Percentiles rank a stretch among this genome's conserved stretches.
Evolutionary conservation across 2,888 invertebrate genomes (phyloP).

Genomic region (Cryptus armator): DNA sequence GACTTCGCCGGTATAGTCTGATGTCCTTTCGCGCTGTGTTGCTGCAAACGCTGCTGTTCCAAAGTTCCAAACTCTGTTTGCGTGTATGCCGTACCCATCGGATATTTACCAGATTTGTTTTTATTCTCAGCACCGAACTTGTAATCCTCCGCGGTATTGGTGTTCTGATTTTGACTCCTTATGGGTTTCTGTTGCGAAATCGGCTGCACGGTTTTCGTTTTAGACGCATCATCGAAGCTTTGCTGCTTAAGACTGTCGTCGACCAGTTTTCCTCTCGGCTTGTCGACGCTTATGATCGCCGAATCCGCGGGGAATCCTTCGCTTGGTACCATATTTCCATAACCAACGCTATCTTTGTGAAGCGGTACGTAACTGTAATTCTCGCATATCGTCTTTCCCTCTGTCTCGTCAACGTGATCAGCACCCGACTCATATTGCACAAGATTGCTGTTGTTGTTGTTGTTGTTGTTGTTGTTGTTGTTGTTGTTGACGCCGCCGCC

Average conservation of each 20-base stretch:
- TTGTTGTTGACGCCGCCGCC: slow-evolving; percentile 70
- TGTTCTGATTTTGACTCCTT: slow-evolving; percentile 72
- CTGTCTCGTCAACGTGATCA: slow-evolving; percentile 72
- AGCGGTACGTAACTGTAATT: slow-evolving; percentile 79
- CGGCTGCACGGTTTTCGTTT: slow-evolving; percentile 76
- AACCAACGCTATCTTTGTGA: slow-evolving; percentile 78
- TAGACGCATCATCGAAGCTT: slow-evolving; percentile 77
- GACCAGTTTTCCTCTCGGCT: slow-evolving; percentile 77
- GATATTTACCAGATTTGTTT: slow-evolving; percentile 79
- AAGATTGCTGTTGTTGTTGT: slow-evolving; percentile 73
- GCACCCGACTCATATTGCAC: slow-evolving; percentile 75
- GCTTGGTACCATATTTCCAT: slow-evolving; percentile 72
- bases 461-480: slow-evolving; percentile 71
- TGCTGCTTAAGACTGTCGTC: slow-evolving; percentile 71
- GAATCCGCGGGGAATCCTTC: slow-evolving; percentile 73
- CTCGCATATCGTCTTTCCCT: slow-evolving; percentile 80
- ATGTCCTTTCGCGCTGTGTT: slow-evolving; percentile 74
- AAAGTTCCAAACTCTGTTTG: slow-evolving; percentile 79
- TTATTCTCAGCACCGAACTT: slow-evolving; percentile 78
- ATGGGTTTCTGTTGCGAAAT: slow-evolving; percentile 71
- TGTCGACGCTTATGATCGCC: slow-evolving; percentile 74
- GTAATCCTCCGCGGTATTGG: slow-evolving; percentile 74
- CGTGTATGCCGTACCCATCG: slow-evolving; percentile 80
- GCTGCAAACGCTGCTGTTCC: slow-evolving; percentile 75
- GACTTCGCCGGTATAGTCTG: slow-evolving; percentile 74